A percentile compares a stretch with the other conserved stretches of the same genome.
phyloP scores from a whole-genome alignment of 2,888 invertebrate genomes.

The Ectemnius cavifrons region DNA sequence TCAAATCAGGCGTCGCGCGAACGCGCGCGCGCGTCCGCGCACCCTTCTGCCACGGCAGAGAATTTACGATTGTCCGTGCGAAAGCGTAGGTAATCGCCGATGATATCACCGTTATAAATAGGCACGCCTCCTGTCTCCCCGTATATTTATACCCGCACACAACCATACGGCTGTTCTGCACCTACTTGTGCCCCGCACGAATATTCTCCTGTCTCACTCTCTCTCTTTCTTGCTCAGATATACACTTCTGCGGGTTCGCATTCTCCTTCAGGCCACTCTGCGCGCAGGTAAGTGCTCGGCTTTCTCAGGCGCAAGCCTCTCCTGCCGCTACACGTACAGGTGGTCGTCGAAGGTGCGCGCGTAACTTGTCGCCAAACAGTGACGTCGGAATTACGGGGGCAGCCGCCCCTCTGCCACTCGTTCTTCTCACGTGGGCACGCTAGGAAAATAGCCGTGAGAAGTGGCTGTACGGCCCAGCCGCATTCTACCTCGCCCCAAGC shows the following conservation, averaged over 20 bases:
- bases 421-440: conserved; percentile 15
- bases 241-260: neutral
- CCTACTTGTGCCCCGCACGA: conserved; percentile 55
- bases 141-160: conserved; percentile 57
- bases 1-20: conserved; percentile 50
- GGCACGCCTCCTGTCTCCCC: conserved; percentile 72
- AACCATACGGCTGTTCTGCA: conserved; percentile 34
- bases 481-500: conserved; percentile 10
- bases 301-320: too few relatives aligned
- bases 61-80: conserved; percentile 74
- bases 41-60: conserved; percentile 56
- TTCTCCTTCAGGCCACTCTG: conserved; percentile 11
- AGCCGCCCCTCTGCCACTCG: conserved; percentile 22
- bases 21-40: conserved; percentile 34
- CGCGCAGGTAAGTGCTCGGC: neutral
- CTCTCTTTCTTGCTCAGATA: neutral
- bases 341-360: conserved; percentile 30
- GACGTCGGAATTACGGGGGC: conserved; percentile 47
- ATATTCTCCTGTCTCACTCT: conserved; percentile 34
- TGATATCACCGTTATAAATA: conserved; percentile 77
- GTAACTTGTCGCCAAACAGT: conserved; percentile 36
- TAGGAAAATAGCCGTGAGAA: conserved; percentile 32
- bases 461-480: conserved; percentile 13
- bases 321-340: conserved; percentile 14
- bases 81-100: conserved; percentile 77